Evolutionary conservation across 2,888 invertebrate genomes (phyloP).

Genomic region (Atrina japonica): DNA sequence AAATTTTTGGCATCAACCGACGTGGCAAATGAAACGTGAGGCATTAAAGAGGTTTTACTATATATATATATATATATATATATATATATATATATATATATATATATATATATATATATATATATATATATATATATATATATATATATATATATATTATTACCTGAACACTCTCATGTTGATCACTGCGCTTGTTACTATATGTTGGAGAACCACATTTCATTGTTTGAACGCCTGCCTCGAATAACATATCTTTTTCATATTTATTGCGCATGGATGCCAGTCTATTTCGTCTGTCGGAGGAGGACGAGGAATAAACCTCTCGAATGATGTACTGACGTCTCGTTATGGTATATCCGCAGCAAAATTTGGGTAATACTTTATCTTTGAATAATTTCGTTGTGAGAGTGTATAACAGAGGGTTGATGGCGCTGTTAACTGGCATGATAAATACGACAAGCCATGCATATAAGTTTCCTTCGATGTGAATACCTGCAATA

Average conservation of each 20-base stretch:
- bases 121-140: too few species aligned
- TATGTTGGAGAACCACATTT: not conserved
- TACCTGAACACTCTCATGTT: too few species aligned
- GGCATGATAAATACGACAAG: slow-evolving; percentile 55
- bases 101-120: too few species aligned
- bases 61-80: too few species aligned
- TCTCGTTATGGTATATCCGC: slow-evolving; percentile 18
- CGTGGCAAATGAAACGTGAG: too few species aligned
- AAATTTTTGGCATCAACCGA: too few species aligned
- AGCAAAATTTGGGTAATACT: slow-evolving; percentile 30
- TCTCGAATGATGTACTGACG: slow-evolving; percentile 1
- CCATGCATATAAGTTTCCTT: slow-evolving; percentile 51
- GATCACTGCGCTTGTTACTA: too few species aligned
- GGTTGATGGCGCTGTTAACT: slow-evolving; percentile 58
- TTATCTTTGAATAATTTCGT: slow-evolving; percentile 52
- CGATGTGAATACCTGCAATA: slow-evolving; percentile 43
- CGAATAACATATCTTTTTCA: slow-evolving; percentile 23
- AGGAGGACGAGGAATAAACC: slow-evolving; percentile 6
- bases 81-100: too few species aligned
- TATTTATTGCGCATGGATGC: not conserved
- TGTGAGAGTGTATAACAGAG: slow-evolving; percentile 55
- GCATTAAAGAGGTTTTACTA: too few species aligned
- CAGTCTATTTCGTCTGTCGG: not conserved
- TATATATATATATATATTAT: too few species aligned
- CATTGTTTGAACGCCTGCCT: slow-evolving; percentile 15